A percentile compares a stretch with the other conserved stretches of the same genome.
phyloP scores from a whole-genome alignment of 2,888 invertebrate genomes.

The Axea sp. region DNA sequence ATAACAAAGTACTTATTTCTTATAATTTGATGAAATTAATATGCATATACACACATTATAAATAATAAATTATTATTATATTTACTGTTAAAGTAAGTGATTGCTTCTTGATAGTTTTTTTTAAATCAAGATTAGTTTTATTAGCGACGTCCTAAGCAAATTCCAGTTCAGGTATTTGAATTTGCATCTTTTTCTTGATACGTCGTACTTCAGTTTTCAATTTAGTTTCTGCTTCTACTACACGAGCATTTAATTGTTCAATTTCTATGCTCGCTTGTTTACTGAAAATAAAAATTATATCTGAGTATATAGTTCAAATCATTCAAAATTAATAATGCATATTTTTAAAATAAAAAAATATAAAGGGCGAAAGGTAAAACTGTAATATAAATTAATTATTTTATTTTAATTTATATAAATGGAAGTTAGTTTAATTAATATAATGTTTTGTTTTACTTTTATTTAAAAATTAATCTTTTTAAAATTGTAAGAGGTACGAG shows the following conservation, averaged over 20 bases:
- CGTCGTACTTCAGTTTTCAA: constrained; percentile 97
- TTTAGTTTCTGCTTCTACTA: constrained; percentile 97
- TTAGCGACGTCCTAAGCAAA: constrained; percentile 98
- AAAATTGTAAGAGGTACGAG: no score
- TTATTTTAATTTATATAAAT: no score
- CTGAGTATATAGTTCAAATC: no score
- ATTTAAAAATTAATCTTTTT: no score
- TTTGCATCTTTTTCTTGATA: constrained; percentile 99
- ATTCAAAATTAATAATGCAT: no score
- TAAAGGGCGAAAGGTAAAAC: no score
- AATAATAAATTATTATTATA: no score
- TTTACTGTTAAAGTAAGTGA: constrained; percentile 90
- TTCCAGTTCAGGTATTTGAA: constrained; percentile 98
- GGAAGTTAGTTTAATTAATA: constrained; percentile 38
- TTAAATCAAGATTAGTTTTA: constrained; percentile 98
- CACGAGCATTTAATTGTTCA: constrained; percentile 96
- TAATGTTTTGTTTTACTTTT: neutral
- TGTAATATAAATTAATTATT: no score
- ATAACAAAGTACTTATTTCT: no score
- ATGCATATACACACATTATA: no score
- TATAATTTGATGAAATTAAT: no score
- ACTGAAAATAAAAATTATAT: constrained; percentile 81
- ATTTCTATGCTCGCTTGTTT: constrained; percentile 99
- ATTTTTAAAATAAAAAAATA: no score
- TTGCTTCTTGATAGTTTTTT: constrained; percentile 98